Base-by-base conservation (phyloP, 2,797 vertebrate genomes). In the Gallirallus australis region DNA sequence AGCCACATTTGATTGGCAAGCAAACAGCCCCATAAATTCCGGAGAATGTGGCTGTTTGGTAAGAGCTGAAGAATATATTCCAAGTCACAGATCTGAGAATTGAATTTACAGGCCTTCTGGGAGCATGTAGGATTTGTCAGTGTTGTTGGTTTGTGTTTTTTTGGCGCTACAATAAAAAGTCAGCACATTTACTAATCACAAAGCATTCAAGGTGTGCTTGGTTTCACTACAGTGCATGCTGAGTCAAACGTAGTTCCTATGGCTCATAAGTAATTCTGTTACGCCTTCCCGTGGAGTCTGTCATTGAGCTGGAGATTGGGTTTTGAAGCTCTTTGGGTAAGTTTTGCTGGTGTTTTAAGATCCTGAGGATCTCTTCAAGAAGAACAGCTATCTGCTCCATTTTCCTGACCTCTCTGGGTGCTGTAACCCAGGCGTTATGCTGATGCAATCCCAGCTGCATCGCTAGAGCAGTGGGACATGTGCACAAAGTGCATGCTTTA, bases 401-500 rank as follows among this genome's bases (percentile, higher is more conserved):
- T 76, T 54, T 72, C 57, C 28, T 39, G 35, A 68, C 31, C 25
- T 60, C 18, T 14, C 23, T 1, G 3, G 3, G 3, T 86, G 39
- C 52, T 39, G 66, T 82, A 72, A 54, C 66, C 17, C n/a, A 8
- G 30, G 12, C 0, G 0, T 64, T 78, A 7, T 35, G 33, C 23
- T 19, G 30, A 3, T 7, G 24, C 13, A 17, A 10, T 52, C 42
- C 27, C 52, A 40, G 2, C 59, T 52, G 61, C 24, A 70, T 70
- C 3, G 1, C 60, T n/a, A 16, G n/a, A 50, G 69, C 20, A 6
- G 8, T 8, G 50, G 65, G 28, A 37, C 3, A 2, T 0, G 0
- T 53, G 33, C 1, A 0, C 12, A 28, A 53, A 0, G 0, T 27
- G 33, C 27, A 0, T 9, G 18, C 54, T 59, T 59, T 16, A 6